phyloP scores from a whole-genome alignment of 2,888 invertebrate genomes.

The Athrips mouffetella region DNA sequence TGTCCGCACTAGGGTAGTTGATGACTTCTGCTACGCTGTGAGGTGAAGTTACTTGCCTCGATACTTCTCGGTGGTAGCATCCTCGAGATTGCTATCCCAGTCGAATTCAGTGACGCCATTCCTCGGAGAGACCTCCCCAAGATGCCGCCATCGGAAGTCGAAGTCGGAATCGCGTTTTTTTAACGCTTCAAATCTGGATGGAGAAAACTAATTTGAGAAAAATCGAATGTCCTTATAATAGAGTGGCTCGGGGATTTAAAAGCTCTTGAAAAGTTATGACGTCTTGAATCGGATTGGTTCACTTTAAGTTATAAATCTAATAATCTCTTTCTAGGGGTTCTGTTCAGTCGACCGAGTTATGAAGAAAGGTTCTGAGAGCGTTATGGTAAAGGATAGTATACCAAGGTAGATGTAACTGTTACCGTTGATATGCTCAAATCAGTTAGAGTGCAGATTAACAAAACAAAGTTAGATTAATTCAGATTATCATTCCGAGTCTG shows the following conservation, averaged over 20 bases:
- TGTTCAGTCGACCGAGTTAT: too few species aligned
- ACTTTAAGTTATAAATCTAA: background rate
- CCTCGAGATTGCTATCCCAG: slow-evolving; percentile 91
- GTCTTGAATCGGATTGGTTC: background rate
- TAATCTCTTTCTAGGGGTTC: background rate
- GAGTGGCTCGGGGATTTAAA: slow-evolving; percentile 12
- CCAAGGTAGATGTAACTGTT: too few species aligned
- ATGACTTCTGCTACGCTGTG: slow-evolving; percentile 16
- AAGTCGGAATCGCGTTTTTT: slow-evolving; percentile 90
- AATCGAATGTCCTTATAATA: slow-evolving; percentile 3
- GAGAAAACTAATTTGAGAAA: slow-evolving; percentile 25
- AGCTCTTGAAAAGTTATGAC: slow-evolving; percentile 10
- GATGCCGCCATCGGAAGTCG: slow-evolving; percentile 88
- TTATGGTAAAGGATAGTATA: too few species aligned
- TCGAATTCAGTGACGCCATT: slow-evolving; percentile 91
- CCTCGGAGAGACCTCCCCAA: slow-evolving; percentile 87
- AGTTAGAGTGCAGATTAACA: too few species aligned
- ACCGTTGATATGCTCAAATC: too few species aligned
- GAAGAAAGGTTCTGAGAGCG: too few species aligned
- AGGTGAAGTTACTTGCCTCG: slow-evolving; percentile 54
- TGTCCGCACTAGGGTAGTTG: slow-evolving; percentile 43
- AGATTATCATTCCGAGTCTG: too few species aligned
- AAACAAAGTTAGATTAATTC: too few species aligned
- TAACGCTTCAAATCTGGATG: slow-evolving; percentile 85
- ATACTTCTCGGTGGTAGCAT: slow-evolving; percentile 76